Base-by-base conservation (phyloP, 1,140 invertebrate species). In the Coenobita brevimanus region DNA sequence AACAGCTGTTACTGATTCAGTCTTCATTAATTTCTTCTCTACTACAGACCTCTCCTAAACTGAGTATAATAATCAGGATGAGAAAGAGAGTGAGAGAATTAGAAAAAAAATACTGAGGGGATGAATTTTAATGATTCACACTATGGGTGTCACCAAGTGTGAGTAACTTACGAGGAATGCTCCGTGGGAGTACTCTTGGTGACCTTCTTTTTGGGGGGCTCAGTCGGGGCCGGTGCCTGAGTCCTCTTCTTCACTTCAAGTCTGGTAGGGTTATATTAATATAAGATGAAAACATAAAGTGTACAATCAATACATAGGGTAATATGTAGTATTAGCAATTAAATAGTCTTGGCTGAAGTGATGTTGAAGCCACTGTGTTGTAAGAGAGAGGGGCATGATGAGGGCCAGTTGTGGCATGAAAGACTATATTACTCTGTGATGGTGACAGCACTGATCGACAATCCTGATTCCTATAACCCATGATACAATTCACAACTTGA, bases 141-240 rank as follows among this genome's bases (percentile, higher is more conserved):
- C 1, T 38, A 13, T 13, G 43, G 15, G 8, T 38, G 36, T 38
- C 36, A 3, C 33, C 13, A 76, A 76, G 15, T 17, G 15, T 38
- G 8, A 17, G 0, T 21, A 79, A 30, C 67, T 83, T 83, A 83
- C 82, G 82, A 43, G 43, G 27, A 2, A 15, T 67, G 69, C 17
- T 83, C 82, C 0, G 43, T 27, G 24, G 82, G 50, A 21, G 69
- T 43, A 13, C 10, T 41, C 30, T 83, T 83, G 30, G 41, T 54
- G 30, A 83, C 50, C 69, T 83, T 83, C 82, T 83, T 83, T 33
- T 83, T 83, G 15, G 27, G 62, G 21, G 46, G 82, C 33, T 83
- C 82, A n/a, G 67, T 38, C 0, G 50, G 3, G 0, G 82, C 8
- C 2, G 69, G 43, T 8, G 33, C 27, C 13, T 46, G n/a, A 30